A percentile compares a stretch with the other conserved stretches of the same genome.
Conservation (phyloP, 1,140 invertebrate species). For the Trichomalopsis sarcophagae region DNA sequence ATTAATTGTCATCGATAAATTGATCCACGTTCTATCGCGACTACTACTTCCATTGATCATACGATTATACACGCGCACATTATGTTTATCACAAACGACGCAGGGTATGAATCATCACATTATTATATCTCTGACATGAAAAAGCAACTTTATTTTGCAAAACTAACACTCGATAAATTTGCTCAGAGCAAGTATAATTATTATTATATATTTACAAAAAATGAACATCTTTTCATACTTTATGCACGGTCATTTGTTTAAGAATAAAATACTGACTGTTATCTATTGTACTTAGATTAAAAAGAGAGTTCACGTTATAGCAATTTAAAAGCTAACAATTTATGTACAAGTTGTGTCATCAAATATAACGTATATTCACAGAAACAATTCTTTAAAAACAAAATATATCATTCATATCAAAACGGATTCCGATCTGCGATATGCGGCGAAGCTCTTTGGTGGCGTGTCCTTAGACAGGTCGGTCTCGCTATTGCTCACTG, state of each 20-base stretch:
- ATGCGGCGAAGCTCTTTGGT: background rate
- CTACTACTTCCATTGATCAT: background rate
- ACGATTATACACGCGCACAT: background rate
- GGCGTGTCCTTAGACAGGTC: slow-evolving; percentile 42
- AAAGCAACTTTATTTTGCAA: background rate
- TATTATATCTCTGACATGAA: background rate
- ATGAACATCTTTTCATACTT: background rate
- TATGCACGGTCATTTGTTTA: slow-evolving; percentile 36
- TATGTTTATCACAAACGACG: background rate
- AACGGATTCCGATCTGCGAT: slow-evolving; percentile 21
- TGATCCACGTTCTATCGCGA: background rate
- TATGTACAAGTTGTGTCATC: background rate
- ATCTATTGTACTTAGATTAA: background rate
- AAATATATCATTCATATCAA: slow-evolving; percentile 18
- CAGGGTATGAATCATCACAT: background rate
- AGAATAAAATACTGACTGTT: slow-evolving; percentile 21
- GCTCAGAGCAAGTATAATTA: background rate
- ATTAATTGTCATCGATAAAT: background rate
- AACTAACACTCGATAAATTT: background rate
- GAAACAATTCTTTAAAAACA: background rate
- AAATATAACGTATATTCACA: background rate
- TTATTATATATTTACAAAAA: slow-evolving; percentile 1
- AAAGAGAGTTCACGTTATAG: background rate
- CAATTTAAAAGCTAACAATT: background rate
- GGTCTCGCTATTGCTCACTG: slow-evolving; percentile 48